Conservation (phyloP, 2,888 invertebrate species). For the Altica lythri region DNA sequence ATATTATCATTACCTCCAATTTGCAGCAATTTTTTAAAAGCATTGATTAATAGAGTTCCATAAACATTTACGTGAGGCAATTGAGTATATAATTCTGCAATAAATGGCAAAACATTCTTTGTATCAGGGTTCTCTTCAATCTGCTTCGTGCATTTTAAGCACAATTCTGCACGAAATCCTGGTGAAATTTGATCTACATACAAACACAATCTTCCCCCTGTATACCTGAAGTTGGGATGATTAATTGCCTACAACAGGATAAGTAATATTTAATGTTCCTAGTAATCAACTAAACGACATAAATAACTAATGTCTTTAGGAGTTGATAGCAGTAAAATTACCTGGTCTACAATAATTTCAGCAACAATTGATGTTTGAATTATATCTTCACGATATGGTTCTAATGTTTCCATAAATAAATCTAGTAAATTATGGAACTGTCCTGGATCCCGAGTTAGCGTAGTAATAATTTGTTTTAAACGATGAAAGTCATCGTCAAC, state of each 20-base stretch:
- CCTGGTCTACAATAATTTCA: conserved; percentile 71
- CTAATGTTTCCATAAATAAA: conserved; percentile 71
- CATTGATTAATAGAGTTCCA: conserved; percentile 71
- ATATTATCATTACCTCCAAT: conserved; percentile 73
- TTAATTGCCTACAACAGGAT: conserved; percentile 70
- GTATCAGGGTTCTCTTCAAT: conserved; percentile 57
- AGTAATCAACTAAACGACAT: background rate
- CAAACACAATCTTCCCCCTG: conserved; percentile 82
- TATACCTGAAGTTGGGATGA: conserved; percentile 86
- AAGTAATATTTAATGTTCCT: background rate
- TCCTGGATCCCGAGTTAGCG: conserved; percentile 78
- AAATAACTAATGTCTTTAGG: background rate
- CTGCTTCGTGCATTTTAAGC: conserved; percentile 60
- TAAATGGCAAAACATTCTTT: conserved; percentile 80
- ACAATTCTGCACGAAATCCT: conserved; percentile 66
- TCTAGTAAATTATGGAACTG: conserved; percentile 74
- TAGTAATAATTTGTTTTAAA: conserved; percentile 72
- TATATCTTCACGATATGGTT: conserved; percentile 67
- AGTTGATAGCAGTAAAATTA: conserved; percentile 45
- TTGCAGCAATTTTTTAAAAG: conserved; percentile 69
- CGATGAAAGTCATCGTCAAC: conserved; percentile 58
- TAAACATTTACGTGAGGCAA: conserved; percentile 69
- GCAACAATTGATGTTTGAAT: conserved; percentile 66
- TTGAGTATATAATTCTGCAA: conserved; percentile 83
- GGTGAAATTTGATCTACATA: conserved; percentile 69